Evolutionary conservation across 2,888 invertebrate species (phyloP), one percentile per base, ranked within the genome.

Genomic region (Coleophora flavipennella): DNA sequence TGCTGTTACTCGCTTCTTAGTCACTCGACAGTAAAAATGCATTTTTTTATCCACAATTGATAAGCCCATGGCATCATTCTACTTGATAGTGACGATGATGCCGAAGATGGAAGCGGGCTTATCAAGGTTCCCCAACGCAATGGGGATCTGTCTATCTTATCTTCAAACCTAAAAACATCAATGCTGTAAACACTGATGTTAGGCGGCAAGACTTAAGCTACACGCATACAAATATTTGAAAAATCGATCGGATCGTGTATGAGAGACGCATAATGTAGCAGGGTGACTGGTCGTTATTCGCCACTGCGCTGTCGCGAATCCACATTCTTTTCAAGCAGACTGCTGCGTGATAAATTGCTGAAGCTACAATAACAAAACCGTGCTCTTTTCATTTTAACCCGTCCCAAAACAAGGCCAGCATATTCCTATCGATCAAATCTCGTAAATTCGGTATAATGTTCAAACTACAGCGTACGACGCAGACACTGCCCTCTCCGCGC

Each of bases 381-480:
- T 43, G 43, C 44, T 45, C 40, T 45, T 48, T 46, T 48, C 43
- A 46, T 40, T 46, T 36, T 13, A 13, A 33, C 48, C 41, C 48
- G 43, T 48, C 40, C 39, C 43, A 48, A 52, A 56, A 53, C 52
- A 54, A 49, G 48, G 52, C 48, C 55, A 55, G 49, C 50, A 55
- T 58, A 62, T 20, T 20, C 20, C 20, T 66, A 69, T 70, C 68
- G 69, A 71, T 68, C 61, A 67, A 54, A 69, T 61, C 65, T 71
- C 69, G 74, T 76, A 76, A 74, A 75, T 78, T 70, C 63, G 45
- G 60, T 63, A 71, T 67, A 72, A 66, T 67, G 71, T 67, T 69
- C 62, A 65, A 78, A 75, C 72, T 77, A 70, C 62, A 57, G 54
- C 57, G 61, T 57, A 58, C 50, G 60, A 52, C 51, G 57, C 49